Evolutionary conservation across 2,797 vertebrate species (phyloP).

Genomic region (Pyrrhura leucotis): DNA sequence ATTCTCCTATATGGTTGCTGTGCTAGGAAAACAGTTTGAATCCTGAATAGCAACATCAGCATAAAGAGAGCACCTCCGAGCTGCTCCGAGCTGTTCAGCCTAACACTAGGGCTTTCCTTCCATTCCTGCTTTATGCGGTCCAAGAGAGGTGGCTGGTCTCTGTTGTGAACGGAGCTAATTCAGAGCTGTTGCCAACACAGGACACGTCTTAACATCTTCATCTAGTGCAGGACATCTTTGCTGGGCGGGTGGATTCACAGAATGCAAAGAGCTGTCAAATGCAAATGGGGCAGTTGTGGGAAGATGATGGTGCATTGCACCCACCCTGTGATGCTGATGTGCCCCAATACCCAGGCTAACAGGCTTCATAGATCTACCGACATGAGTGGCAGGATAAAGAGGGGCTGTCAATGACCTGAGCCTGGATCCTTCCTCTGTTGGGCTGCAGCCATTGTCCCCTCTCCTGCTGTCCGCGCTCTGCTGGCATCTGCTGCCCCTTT

Average conservation of each 20-base stretch:
- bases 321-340: neutral
- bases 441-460: neutral
- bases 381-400: neutral
- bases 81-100: neutral
- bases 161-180: neutral
- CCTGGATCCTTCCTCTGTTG: neutral
- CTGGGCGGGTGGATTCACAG: neutral
- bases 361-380: neutral
- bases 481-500: neutral
- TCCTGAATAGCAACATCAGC: neutral
- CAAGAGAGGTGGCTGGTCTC: neutral
- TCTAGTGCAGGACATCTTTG: neutral
- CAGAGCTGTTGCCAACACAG: neutral
- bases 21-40: neutral
- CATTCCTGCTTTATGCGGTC: neutral
- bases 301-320: neutral
- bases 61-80: neutral
- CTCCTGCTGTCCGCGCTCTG: neutral
- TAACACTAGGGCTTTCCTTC: neutral
- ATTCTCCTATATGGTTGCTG: neutral
- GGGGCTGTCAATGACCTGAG: neutral
- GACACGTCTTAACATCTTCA: accelerated
- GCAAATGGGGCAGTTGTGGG: neutral
- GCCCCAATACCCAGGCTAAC: neutral
- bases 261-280: neutral